Conservation (phyloP, 2,797 vertebrate genomes). For the Sebastes diaconus region DNA sequence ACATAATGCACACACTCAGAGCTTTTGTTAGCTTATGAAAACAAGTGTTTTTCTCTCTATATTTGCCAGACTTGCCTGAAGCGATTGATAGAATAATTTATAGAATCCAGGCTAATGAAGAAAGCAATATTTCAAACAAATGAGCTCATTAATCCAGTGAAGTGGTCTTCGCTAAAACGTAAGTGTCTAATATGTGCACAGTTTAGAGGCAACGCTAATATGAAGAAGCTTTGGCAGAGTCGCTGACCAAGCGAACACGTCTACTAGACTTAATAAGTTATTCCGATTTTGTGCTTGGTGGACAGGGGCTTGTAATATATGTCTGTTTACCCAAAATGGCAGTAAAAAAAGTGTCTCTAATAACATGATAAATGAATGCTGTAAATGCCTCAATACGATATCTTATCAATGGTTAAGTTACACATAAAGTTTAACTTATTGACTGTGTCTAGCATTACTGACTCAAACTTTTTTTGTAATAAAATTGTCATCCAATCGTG, state of each 20-base stretch:
- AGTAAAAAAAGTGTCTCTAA: background rate
- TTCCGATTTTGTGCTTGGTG: background rate
- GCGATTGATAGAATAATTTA: conserved; percentile 52
- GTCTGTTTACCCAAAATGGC: background rate
- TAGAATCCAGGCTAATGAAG: conserved; percentile 50
- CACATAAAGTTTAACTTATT: background rate
- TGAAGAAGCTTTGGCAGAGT: background rate
- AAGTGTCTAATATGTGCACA: conserved; percentile 12
- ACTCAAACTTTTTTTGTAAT: background rate
- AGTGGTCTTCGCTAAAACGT: conserved; percentile 16
- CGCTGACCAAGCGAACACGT: background rate
- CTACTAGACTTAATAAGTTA: background rate
- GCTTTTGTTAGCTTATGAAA: conserved; percentile 24
- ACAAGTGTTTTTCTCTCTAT: conserved; percentile 13
- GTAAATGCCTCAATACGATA: background rate
- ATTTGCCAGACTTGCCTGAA: conserved; percentile 24
- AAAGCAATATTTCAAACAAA: conserved; percentile 52
- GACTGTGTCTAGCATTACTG: background rate
- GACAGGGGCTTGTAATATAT: background rate
- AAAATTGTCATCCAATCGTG: background rate
- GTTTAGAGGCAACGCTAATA: conserved; percentile 16
- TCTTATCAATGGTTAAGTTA: background rate
- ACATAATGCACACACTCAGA: background rate
- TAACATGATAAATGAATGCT: background rate
- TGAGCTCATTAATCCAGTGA: conserved; percentile 57